A percentile compares a stretch with the other conserved stretches of the same genome.
Evolutionary conservation across 2,113 vertebrate species (phyloP).

Genomic region (Thamnaconus septentrionalis): DNA sequence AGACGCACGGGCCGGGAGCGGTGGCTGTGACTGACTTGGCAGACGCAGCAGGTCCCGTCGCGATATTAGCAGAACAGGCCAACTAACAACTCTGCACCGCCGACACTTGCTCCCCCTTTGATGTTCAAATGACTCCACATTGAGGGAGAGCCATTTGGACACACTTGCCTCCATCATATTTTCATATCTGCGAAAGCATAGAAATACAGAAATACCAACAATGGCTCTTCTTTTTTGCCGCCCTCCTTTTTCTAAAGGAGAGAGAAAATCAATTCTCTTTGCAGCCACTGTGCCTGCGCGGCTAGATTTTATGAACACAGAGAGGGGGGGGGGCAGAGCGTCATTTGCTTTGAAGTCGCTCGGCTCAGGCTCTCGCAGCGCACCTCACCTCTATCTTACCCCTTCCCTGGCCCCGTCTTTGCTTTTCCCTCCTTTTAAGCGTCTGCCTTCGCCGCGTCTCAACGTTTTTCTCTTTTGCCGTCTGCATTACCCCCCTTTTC

Average conservation of each 20-base stretch:
- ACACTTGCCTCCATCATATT: background rate
- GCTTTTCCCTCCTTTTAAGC: slow-evolving; percentile 16
- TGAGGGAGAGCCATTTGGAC: slow-evolving; percentile 20
- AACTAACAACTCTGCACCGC: background rate
- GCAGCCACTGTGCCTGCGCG: background rate
- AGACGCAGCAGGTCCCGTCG: too few species aligned
- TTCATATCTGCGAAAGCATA: slow-evolving; percentile 9
- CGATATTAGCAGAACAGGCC: too few species aligned
- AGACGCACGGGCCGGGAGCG: too few species aligned
- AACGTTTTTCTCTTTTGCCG: slow-evolving; percentile 11
- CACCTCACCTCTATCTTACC: slow-evolving; percentile 14
- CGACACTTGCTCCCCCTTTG: slow-evolving; percentile 2
- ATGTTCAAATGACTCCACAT: slow-evolving; percentile 14
- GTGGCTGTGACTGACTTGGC: too few species aligned
- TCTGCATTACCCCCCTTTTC: background rate
- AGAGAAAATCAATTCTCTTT: slow-evolving; percentile 16
- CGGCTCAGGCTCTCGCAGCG: slow-evolving; percentile 20
- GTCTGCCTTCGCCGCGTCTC: slow-evolving; percentile 5
- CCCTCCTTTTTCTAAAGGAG: slow-evolving; percentile 22
- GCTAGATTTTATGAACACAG: slow-evolving; percentile 10
- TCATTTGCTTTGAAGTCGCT: slow-evolving; percentile 32
- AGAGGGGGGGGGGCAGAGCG: background rate
- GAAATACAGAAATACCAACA: slow-evolving; percentile 9
- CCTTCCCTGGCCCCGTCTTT: background rate
- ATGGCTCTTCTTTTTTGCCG: slow-evolving; percentile 2